Conservation (phyloP, 2,888 invertebrate species). For the Theretra japonica region DNA sequence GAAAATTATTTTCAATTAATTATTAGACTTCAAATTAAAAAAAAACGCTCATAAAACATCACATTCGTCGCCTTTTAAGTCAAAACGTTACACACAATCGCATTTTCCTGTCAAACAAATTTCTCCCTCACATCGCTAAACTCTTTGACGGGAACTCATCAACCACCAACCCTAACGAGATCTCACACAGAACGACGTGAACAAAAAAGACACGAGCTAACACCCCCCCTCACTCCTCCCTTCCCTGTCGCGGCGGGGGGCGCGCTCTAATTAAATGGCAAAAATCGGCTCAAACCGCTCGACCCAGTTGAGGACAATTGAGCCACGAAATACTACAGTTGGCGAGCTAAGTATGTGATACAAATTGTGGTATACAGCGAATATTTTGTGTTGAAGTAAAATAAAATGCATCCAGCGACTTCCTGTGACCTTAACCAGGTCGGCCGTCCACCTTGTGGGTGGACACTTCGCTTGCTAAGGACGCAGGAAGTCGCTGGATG, state of each 20-base stretch:
- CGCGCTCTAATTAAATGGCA: conserved; percentile 67
- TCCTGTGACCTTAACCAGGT: too few relatives aligned
- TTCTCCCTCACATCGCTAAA: neutral
- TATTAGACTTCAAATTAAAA: too few relatives aligned
- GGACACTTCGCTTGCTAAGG: too few relatives aligned
- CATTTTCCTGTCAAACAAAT: neutral
- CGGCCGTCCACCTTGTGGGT: too few relatives aligned
- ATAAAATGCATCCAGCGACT: too few relatives aligned
- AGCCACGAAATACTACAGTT: conserved; percentile 45
- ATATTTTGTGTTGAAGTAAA: neutral
- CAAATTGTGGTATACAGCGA: neutral
- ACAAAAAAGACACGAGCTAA: conserved; percentile 41
- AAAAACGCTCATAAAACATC: too few relatives aligned
- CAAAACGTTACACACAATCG: neutral
- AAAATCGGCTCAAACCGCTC: conserved; percentile 60
- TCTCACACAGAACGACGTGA: conserved; percentile 9
- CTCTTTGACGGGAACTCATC: neutral
- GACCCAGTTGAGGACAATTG: conserved; percentile 59
- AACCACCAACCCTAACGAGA: conserved; percentile 18
- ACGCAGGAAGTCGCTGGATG: too few relatives aligned
- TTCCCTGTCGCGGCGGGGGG: conserved; percentile 36
- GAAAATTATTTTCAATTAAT: too few relatives aligned
- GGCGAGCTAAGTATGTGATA: conserved; percentile 17
- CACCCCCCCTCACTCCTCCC: conserved; percentile 27
- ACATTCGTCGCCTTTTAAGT: too few relatives aligned